Evolutionary conservation across 2,888 invertebrate genomes (phyloP), one percentile per base, ranked within the genome.

Genomic region (Alentia gelatinosa): DNA sequence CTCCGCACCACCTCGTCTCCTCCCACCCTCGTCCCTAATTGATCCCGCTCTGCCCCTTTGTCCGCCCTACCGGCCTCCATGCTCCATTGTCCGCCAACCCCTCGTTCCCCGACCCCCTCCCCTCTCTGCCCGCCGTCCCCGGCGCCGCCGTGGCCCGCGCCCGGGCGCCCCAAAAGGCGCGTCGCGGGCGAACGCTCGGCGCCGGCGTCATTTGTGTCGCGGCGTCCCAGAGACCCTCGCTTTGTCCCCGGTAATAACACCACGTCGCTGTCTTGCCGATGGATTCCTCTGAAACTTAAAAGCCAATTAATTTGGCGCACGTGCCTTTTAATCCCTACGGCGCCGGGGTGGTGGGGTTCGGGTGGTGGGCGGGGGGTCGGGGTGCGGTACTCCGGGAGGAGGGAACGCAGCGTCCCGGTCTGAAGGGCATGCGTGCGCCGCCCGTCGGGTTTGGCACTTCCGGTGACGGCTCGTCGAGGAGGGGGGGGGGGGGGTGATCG

Each of bases 241-340:
- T 47, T 86, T 86, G 86, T 86, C 33, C 47, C 39, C 86, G 26
- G 47, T 47, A 86, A 86, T 86, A 86, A 86, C 86, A 42, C 86
- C 19, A 26, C 42, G 26, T 42, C 26, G 86, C 42, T 35, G 86
- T 30, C 50, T 86, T 86, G 86, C 47, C 86, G 3, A 47, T 12
- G 86, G 86, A 86, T 86, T 86, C 35, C 86, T 9, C 47, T 47
- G 47, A 42, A 86, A 86, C 86, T 86, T 86, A 86, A 86, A 86
- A 86, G 86, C 86, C 86, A 86, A 86, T 86, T 86, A 86, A 86
- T 86, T 86, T 86, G 86, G 86, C 26, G 86, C 86, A 86, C 47
- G 86, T 47, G 86, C 47, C 42, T 33, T 50, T 47, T 86, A 86
- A 86, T 86, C 86, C 86, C 86, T 33, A 4, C 47, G 39, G 40